Percentiles rank a stretch among this genome's conserved stretches.
Evolutionary conservation across 2,113 vertebrate genomes (phyloP).

Genomic region (Myotis brandtii): DNA sequence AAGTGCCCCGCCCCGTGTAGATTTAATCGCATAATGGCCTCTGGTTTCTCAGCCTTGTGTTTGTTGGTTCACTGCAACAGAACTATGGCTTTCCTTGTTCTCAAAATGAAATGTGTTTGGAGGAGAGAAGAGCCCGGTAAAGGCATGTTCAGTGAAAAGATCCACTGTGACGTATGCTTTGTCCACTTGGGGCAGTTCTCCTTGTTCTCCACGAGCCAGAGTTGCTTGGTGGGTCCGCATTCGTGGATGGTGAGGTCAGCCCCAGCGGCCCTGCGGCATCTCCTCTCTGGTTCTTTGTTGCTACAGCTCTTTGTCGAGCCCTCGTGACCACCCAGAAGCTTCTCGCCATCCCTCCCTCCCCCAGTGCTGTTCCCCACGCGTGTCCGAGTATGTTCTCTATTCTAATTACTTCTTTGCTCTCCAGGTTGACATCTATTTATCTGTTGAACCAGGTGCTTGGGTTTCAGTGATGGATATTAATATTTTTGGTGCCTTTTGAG

Average conservation of each 20-base stretch:
- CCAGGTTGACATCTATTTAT: background rate
- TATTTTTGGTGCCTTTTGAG: background rate
- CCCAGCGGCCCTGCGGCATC: background rate
- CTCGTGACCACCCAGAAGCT: background rate
- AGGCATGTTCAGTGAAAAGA: background rate
- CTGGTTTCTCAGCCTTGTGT: slow-evolving; percentile 19
- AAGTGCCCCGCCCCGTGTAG: background rate
- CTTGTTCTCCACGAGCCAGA: background rate
- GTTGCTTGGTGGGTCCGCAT: background rate
- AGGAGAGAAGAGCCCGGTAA: background rate
- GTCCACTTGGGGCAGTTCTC: background rate
- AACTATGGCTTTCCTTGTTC: slow-evolving; percentile 55
- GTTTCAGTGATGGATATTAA: background rate
- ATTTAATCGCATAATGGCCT: slow-evolving; percentile 50
- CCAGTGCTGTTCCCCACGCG: rapidly evolving
- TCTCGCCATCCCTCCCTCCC: background rate
- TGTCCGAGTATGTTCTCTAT: background rate
- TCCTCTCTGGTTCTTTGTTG: background rate
- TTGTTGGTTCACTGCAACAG: slow-evolving; percentile 18
- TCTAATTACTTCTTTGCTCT: background rate
- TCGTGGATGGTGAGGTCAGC: background rate
- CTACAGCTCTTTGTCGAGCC: background rate
- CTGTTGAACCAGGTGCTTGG: background rate
- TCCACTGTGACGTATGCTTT: background rate
- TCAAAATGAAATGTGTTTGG: background rate